Evolutionary conservation across 2,797 vertebrate genomes (phyloP), one percentile per base, ranked within the genome.

Genomic region (Esox lucius): DNA sequence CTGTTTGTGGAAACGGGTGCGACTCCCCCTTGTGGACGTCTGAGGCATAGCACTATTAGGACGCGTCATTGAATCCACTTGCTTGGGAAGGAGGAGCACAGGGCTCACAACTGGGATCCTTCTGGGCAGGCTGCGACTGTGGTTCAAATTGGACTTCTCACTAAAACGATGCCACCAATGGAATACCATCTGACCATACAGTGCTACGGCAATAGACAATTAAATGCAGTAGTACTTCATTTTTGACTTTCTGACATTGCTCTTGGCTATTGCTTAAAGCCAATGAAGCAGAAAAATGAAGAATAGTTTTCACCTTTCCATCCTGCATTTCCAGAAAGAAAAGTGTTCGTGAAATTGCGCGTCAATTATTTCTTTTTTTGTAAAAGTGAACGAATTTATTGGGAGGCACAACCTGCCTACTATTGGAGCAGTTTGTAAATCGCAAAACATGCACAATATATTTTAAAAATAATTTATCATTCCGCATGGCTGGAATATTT

Each of bases 21-120:
- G 17, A 31, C 64, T 8, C 87, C 86, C 83, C 81, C 86, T 82
- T 76, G 84, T 89, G 91, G 86, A 81, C 82, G 51, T 69, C 59
- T 42, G 73, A 74, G 77, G 84, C 72, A 78, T 69, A 86, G 19
- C 86, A 87, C 73, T 53, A 61, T 42, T 72, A 17, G 76, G 78
- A 82, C 79, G 82, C 85, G 89, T 90, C 83, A 88, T 73, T 70
- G 75, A 77, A 42, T 80, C 70, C 70, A 77, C 68, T 70, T 66
- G 65, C 71, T 64, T 35, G 89, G 90, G 89, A 91, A 93, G 94
- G 89, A 91, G 93, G 94, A 93, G 93, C 87, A 83, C 89, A 77
- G 84, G 89, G 85, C 85, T 86, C 86, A 87, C 82, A 46, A 84
- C 82, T 83, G 79, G 74, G 65, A 59, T 75, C 78, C 78, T 46